Percentiles rank a stretch among this genome's conserved stretches.
Evolutionary conservation across 2,888 invertebrate species (phyloP).

Genomic region (Rugalucina vietnamica): DNA sequence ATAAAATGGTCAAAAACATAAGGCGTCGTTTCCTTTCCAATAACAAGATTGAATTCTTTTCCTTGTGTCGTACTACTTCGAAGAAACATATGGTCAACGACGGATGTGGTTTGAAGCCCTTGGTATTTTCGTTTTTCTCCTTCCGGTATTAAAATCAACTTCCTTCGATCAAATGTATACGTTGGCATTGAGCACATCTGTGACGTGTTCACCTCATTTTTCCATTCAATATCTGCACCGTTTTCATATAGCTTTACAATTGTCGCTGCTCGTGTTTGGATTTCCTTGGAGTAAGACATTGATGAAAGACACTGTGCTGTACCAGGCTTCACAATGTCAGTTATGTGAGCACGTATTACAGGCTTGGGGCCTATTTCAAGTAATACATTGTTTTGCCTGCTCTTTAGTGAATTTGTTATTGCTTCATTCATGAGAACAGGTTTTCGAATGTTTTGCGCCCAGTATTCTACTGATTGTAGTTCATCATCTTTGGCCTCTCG

Average conservation of each 20-base stretch:
- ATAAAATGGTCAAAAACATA: not conserved
- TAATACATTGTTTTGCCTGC: constrained; percentile 51
- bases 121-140: not conserved
- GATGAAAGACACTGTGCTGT: constrained; percentile 21
- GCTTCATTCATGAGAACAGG: constrained; percentile 66
- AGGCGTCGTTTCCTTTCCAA: not conserved
- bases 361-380: constrained; percentile 73
- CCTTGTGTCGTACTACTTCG: not conserved
- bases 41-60: not conserved
- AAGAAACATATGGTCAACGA: not conserved
- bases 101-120: not conserved
- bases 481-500: constrained; percentile 21
- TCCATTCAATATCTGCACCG: constrained; percentile 33
- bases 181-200: not conserved
- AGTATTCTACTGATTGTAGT: constrained; percentile 62
- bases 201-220: not conserved
- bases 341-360: constrained; percentile 9
- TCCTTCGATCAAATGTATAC: constrained; percentile 10
- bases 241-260: constrained; percentile 18
- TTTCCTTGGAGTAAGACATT: constrained; percentile 39
- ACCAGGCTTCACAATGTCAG: not conserved
- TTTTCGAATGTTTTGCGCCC: constrained; percentile 65
- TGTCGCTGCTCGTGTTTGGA: not conserved
- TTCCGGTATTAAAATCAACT: not conserved
- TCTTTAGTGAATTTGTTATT: constrained; percentile 32